Conservation (phyloP, 2,113 vertebrate species). For the Eleginops maclovinus region DNA sequence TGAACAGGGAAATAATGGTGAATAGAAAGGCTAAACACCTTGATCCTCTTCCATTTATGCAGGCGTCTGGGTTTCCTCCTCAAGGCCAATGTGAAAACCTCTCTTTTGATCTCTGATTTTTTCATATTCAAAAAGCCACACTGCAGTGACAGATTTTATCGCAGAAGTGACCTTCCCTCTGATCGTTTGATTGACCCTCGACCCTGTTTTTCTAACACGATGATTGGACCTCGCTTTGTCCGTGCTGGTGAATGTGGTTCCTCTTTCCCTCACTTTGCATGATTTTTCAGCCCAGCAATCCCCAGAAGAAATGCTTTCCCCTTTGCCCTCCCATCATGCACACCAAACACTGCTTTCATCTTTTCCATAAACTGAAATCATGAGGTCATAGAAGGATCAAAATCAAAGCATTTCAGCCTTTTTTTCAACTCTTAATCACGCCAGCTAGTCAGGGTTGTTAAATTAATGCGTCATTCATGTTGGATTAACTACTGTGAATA, state of each 20-base stretch:
- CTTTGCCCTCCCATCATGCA: neutral
- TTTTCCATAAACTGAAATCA: slow-evolving; percentile 13
- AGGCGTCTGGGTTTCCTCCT: slow-evolving; percentile 20
- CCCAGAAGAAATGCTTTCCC: slow-evolving; percentile 4
- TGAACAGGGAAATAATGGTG: slow-evolving; percentile 38
- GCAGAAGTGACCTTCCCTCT: neutral
- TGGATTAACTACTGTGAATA: slow-evolving; percentile 5
- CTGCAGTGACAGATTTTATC: slow-evolving; percentile 27
- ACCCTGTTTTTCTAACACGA: slow-evolving; percentile 25
- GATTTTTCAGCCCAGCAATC: slow-evolving; percentile 6
- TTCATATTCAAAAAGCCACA: slow-evolving; percentile 14
- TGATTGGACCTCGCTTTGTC: slow-evolving; percentile 51
- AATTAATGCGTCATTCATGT: neutral
- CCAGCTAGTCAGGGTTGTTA: neutral
- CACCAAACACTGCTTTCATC: slow-evolving; percentile 14
- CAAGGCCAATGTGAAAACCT: slow-evolving; percentile 42
- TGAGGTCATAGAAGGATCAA: neutral
- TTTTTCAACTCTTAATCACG: neutral
- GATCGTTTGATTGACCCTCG: slow-evolving; percentile 48
- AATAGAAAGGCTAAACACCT: slow-evolving; percentile 51
- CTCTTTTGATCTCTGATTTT: neutral
- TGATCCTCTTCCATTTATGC: neutral
- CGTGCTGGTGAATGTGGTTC: slow-evolving; percentile 16
- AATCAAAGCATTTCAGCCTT: neutral
- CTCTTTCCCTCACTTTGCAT: slow-evolving; percentile 24